These are phyloP conservation scores for Clusia tigrina DNA, from an alignment of 2,888 invertebrate genomes.

Conservation along the genomic window DNA sequence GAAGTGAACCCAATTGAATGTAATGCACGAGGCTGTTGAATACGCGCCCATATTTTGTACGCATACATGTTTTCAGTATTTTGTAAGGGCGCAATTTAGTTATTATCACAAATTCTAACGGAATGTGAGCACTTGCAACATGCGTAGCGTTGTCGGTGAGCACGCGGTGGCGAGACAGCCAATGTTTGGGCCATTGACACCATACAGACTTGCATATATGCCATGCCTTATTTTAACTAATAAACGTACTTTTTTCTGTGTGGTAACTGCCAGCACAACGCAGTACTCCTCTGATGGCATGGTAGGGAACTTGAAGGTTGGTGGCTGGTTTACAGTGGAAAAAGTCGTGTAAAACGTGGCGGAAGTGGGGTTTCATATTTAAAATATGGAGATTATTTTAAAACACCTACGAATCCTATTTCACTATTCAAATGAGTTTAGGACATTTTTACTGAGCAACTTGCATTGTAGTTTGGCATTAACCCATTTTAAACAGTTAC, in stretches of 20 bases:
- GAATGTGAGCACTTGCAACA: conserved; percentile 13
- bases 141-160: neutral
- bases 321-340: too few species aligned
- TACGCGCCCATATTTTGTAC: neutral
- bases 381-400: too few species aligned
- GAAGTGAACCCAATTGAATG: conserved; percentile 60
- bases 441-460: too few species aligned
- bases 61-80: conserved; percentile 24
- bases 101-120: conserved; percentile 30
- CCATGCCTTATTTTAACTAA: conserved; percentile 51
- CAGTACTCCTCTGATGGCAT: too few species aligned
- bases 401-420: too few species aligned
- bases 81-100: conserved; percentile 23
- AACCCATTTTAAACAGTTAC: too few species aligned
- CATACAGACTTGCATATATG: conserved; percentile 18
- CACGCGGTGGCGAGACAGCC: conserved; percentile 1
- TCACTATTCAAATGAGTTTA: too few species aligned
- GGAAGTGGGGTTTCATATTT: too few species aligned
- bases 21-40: conserved; percentile 6
- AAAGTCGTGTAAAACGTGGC: too few species aligned
- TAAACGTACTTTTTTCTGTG: conserved; percentile 39
- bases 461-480: too few species aligned
- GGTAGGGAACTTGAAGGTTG: too few species aligned
- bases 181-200: conserved; percentile 23
- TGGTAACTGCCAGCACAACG: conserved; percentile 36